Evolutionary conservation across 2,113 vertebrate genomes (phyloP).

Genomic region (Epinephelus moara): DNA sequence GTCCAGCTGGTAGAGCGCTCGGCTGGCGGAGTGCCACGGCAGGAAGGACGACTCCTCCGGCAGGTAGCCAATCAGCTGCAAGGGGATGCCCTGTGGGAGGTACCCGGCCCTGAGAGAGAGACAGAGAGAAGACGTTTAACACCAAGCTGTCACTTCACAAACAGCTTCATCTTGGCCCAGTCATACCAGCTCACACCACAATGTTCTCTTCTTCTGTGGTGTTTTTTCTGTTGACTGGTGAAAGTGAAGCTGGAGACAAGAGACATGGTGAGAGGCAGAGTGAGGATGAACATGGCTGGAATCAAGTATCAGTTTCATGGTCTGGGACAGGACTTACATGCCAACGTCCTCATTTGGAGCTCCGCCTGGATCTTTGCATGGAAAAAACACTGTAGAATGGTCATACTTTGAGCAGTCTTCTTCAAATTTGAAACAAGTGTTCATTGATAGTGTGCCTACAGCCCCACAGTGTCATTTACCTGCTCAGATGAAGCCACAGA

Average conservation of each 20-base stretch:
- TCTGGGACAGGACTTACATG: no score
- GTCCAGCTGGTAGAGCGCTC: conserved; percentile 95
- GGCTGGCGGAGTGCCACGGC: conserved; percentile 97
- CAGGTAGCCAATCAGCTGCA: conserved; percentile 96
- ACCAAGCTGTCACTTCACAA: background rate
- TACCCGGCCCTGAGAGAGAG: conserved; percentile 90
- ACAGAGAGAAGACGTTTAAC: no score
- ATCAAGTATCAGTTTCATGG: background rate
- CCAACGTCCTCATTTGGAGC: no score
- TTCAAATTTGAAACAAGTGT: no score
- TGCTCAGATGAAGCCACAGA: no score
- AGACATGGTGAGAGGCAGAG: background rate
- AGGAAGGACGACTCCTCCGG: conserved; percentile 96
- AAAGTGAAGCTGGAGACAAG: background rate
- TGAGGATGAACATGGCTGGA: background rate
- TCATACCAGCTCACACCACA: background rate
- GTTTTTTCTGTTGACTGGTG: background rate
- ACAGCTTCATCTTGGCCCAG: background rate
- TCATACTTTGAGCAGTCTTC: no score
- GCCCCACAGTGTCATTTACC: no score
- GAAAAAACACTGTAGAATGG: no score
- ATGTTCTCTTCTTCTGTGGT: background rate
- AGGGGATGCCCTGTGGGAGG: conserved; percentile 94
- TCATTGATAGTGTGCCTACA: no score
- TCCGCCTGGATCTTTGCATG: no score